Evolutionary conservation across 2,797 vertebrate genomes (phyloP).

Genomic region (Cheirogaleus major): DNA sequence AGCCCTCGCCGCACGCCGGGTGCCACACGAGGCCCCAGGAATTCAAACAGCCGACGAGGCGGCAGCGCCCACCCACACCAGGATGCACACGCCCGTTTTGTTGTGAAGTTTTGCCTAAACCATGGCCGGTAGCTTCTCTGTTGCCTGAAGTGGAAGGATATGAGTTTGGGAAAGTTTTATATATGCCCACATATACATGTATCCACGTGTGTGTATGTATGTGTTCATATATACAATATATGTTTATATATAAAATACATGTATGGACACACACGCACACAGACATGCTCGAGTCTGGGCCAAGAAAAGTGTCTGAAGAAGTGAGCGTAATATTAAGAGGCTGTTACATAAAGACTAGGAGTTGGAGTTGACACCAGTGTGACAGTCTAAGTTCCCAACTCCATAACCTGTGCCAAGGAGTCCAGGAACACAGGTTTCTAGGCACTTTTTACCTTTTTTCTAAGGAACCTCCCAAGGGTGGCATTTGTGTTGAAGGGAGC

Average conservation of each 20-base stretch:
- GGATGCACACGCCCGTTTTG: fast-evolving
- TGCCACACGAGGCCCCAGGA: not conserved
- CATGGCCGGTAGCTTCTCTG: not conserved
- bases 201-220: no score
- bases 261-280: not conserved
- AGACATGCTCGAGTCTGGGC: not conserved
- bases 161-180: not conserved
- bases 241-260: not conserved
- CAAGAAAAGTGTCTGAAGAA: not conserved
- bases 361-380: fast-evolving
- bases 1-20: fast-evolving
- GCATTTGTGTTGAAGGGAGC: not conserved
- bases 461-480: not conserved
- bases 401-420: not conserved
- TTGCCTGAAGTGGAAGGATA: not conserved
- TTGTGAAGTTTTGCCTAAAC: not conserved
- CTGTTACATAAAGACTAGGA: not conserved
- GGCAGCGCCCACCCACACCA: no score
- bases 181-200: no score
- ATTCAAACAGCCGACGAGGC: not conserved
- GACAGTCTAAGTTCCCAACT: not conserved
- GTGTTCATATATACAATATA: no score
- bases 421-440: not conserved
- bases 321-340: no score
- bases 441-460: not conserved